Conservation (phyloP, 2,888 invertebrate species). For the Brenthis daphne region DNA sequence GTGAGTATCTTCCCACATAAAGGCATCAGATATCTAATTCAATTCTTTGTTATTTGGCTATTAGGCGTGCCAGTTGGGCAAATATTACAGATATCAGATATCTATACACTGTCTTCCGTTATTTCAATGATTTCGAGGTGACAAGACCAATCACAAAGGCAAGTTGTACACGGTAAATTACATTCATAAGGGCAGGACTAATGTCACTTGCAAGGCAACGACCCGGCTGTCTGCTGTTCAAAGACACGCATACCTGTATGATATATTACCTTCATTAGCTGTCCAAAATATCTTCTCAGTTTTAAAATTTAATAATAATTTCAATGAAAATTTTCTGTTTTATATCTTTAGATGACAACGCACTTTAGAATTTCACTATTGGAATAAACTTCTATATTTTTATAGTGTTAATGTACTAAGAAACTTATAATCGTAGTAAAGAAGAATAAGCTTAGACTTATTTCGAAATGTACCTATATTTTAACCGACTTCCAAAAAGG, state of each 20-base stretch:
- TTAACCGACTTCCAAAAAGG: too few relatives aligned
- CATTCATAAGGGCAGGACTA: slow-evolving; percentile 11
- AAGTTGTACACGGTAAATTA: slow-evolving; percentile 13
- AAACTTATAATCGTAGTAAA: too few relatives aligned
- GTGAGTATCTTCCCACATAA: slow-evolving; percentile 2
- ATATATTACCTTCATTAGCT: slow-evolving; percentile 8
- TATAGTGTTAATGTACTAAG: too few relatives aligned
- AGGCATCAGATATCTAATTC: slow-evolving; percentile 1
- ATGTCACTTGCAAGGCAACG: slow-evolving; percentile 17
- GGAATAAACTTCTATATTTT: too few relatives aligned
- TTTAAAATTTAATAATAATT: too few relatives aligned
- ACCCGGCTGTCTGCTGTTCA: slow-evolving; percentile 10
- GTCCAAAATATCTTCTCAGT: slow-evolving; percentile 12
- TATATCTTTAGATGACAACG: too few relatives aligned
- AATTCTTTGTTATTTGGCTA: too few relatives aligned
- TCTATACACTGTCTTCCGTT: slow-evolving; percentile 13
- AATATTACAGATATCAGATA: not conserved
- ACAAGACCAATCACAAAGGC: slow-evolving; percentile 5
- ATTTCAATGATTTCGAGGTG: slow-evolving; percentile 10
- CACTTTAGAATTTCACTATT: too few relatives aligned
- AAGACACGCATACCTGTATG: slow-evolving; percentile 12
- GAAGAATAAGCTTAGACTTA: too few relatives aligned
- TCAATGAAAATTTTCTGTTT: too few relatives aligned
- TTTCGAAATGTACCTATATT: too few relatives aligned
- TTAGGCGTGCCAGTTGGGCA: too few relatives aligned